Conservation (phyloP, 2,113 vertebrate species). For the Rhombomys opimus region DNA sequence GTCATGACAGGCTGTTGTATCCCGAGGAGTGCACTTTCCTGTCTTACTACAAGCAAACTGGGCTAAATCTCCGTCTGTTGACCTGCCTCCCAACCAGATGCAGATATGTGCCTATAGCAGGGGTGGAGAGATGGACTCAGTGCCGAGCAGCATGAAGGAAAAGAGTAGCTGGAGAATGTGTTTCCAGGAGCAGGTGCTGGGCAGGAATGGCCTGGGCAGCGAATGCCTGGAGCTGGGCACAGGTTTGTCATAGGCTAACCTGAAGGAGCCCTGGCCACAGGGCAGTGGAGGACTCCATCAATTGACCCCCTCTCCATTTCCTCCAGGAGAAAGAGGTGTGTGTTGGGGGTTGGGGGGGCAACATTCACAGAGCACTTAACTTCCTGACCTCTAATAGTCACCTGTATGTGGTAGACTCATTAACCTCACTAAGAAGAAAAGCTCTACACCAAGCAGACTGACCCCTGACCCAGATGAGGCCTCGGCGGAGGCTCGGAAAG, state of each 20-base stretch:
- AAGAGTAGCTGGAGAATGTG: background rate
- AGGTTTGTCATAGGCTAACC: background rate
- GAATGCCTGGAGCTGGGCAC: background rate
- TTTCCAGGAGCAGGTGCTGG: background rate
- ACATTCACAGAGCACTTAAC: background rate
- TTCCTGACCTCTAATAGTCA: background rate
- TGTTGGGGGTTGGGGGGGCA: background rate
- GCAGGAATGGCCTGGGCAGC: background rate
- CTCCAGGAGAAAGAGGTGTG: background rate
- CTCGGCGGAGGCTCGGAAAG: background rate
- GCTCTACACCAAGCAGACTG: background rate
- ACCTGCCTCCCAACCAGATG: no score
- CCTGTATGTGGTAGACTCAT: background rate
- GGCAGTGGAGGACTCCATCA: background rate
- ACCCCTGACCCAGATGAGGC: background rate
- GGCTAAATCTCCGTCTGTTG: constrained; percentile 5
- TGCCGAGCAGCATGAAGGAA: background rate
- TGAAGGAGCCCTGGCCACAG: background rate
- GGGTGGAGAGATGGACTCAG: background rate
- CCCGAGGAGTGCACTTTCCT: background rate
- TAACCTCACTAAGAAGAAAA: background rate
- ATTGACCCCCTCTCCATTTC: background rate
- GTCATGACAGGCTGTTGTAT: background rate
- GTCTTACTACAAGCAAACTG: background rate
- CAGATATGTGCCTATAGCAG: background rate